phyloP scores from a whole-genome alignment of 2,888 invertebrate genomes.

The Rosalia funebris region DNA sequence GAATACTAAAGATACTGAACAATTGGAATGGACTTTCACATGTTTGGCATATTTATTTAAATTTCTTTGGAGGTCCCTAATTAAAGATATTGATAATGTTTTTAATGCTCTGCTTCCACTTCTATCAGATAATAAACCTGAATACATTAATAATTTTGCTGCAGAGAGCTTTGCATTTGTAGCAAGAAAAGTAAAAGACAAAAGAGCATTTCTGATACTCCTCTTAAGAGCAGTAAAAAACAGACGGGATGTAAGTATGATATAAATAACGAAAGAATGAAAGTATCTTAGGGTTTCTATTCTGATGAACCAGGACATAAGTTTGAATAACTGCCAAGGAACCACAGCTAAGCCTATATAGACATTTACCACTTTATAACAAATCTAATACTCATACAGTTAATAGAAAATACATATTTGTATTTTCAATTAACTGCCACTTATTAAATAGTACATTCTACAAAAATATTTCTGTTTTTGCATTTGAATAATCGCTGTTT shows the following conservation, averaged over 20 bases:
- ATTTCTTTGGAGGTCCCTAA: slow-evolving; percentile 83
- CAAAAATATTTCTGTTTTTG: too few species aligned
- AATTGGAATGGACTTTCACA: slow-evolving; percentile 86
- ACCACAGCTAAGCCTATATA: too few species aligned
- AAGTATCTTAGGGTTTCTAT: too few species aligned
- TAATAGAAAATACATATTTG: too few species aligned
- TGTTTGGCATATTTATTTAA: slow-evolving; percentile 92
- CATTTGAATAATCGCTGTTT: too few species aligned
- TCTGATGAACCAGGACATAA: too few species aligned
- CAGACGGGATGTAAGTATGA: slow-evolving; percentile 73
- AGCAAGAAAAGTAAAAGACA: slow-evolving; percentile 86
- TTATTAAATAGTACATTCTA: too few species aligned
- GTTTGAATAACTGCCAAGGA: too few species aligned
- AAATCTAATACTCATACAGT: too few species aligned
- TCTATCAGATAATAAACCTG: slow-evolving; percentile 79
- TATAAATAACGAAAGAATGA: too few species aligned
- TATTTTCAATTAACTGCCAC: too few species aligned
- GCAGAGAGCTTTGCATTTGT: slow-evolving; percentile 97
- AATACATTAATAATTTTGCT: slow-evolving; percentile 91
- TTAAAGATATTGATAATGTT: slow-evolving; percentile 80
- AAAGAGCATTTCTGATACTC: slow-evolving; percentile 76
- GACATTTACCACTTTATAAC: too few species aligned
- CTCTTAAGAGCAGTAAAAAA: slow-evolving; percentile 74
- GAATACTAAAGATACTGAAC: slow-evolving; percentile 82
- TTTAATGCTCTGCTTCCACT: slow-evolving; percentile 79